Percentiles rank a stretch among this genome's conserved stretches.
These are phyloP conservation scores for Sebastes schlegelii DNA, from an alignment of 2,113 vertebrate species.

Conservation along the genomic window DNA sequence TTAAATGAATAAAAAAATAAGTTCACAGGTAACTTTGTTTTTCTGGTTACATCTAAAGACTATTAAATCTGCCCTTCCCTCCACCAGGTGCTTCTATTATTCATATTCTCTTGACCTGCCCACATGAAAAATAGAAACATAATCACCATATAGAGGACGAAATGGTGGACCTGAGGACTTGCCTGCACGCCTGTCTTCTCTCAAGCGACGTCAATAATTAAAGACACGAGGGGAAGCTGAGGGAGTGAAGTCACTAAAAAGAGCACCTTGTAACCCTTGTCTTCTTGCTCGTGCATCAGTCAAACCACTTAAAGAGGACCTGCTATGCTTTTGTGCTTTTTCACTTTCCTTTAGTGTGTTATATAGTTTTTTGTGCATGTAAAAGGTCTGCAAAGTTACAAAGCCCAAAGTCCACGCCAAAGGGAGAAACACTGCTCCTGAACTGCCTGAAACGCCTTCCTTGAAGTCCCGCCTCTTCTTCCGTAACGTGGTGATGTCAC, in stretches of 20 bases:
- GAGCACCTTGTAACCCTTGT: background rate
- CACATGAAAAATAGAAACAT: conserved; percentile 38
- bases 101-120: conserved; percentile 33
- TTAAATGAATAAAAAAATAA: background rate
- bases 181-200: background rate
- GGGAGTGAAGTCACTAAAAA: conserved; percentile 20
- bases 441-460: too few species aligned
- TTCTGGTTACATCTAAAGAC: background rate
- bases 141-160: background rate
- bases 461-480: too few species aligned
- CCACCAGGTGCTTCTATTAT: conserved; percentile 49
- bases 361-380: too few species aligned
- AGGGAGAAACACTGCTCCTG: too few species aligned
- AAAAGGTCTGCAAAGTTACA: too few species aligned
- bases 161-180: background rate
- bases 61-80: background rate
- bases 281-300: conserved; percentile 22
- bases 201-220: conserved; percentile 51
- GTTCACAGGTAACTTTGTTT: background rate
- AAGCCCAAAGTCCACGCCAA: too few species aligned
- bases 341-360: too few species aligned
- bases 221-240: conserved; percentile 11
- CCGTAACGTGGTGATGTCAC: too few species aligned
- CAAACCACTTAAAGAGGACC: background rate
- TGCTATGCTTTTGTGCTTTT: too few species aligned